Percentiles rank a stretch among this genome's conserved stretches.
These are phyloP conservation scores for Periophthalmus modestus DNA, from an alignment of 2,113 vertebrate species.

Conservation along the genomic window DNA sequence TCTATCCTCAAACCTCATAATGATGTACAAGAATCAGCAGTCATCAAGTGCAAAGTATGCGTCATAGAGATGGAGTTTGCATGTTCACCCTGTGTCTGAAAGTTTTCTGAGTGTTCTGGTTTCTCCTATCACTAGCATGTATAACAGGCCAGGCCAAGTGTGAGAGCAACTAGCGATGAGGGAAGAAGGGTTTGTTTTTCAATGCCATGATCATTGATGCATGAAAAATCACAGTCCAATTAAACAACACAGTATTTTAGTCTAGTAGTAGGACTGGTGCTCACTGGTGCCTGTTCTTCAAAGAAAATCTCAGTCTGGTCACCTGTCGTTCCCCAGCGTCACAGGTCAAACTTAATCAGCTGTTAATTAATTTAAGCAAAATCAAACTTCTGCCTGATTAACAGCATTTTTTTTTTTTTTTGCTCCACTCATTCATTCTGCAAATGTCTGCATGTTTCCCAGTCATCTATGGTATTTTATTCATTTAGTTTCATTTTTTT, in stretches of 20 bases:
- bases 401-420: not conserved
- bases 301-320: too few species aligned
- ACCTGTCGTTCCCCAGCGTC: not conserved
- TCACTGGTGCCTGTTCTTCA: too few species aligned
- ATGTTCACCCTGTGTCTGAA: not conserved
- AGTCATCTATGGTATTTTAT: too few species aligned
- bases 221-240: too few species aligned
- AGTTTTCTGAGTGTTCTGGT: not conserved
- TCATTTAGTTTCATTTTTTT: too few species aligned
- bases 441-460: too few species aligned
- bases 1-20: not conserved
- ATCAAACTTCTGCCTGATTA: not conserved
- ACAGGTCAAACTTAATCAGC: not conserved
- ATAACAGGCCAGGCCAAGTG: not conserved
- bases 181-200: too few species aligned
- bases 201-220: too few species aligned
- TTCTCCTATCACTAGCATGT: not conserved
- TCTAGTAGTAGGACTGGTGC: too few species aligned
- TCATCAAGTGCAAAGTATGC: not conserved
- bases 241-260: too few species aligned
- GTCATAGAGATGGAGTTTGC: not conserved
- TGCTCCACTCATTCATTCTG: too few species aligned
- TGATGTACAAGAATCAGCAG: not conserved
- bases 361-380: not conserved
- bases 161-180: too few species aligned